phyloP scores from a whole-genome alignment of 2,797 vertebrate species.

The Leptodactylus fallax region DNA sequence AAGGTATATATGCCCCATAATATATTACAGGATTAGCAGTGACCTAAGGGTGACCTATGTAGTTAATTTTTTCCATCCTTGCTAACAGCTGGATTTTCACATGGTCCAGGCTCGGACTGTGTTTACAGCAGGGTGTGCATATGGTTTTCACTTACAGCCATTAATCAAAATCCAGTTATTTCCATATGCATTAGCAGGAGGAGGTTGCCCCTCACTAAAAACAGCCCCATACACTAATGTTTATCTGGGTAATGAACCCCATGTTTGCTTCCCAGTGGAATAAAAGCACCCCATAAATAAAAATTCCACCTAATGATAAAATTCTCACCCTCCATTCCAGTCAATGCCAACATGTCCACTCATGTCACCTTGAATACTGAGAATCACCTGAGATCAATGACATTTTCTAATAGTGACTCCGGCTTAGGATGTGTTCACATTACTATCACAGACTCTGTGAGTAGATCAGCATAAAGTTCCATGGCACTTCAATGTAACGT shows the following conservation, averaged over 20 bases:
- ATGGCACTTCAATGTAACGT: too few relatives aligned
- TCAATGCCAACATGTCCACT: too few relatives aligned
- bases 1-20: neutral
- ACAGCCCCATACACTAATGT: neutral
- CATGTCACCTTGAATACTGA: too few relatives aligned
- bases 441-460: too few relatives aligned
- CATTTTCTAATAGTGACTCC: too few relatives aligned
- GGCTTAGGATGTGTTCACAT: too few relatives aligned
- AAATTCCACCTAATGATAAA: too few relatives aligned
- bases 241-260: neutral
- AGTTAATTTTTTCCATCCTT: neutral
- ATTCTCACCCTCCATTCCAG: too few relatives aligned
- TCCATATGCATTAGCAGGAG: neutral
- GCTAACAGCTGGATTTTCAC: neutral
- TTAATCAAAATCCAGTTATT: neutral
- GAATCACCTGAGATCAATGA: too few relatives aligned
- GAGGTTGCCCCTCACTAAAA: neutral
- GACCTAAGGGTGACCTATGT: neutral
- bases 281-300: too few relatives aligned
- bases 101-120: neutral
- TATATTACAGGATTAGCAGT: neutral
- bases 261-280: neutral
- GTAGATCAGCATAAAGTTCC: too few relatives aligned
- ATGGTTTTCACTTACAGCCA: conserved; percentile 1
- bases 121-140: neutral